Evolutionary conservation across 2,888 invertebrate genomes (phyloP).

Genomic region (Homarus gammarus): DNA sequence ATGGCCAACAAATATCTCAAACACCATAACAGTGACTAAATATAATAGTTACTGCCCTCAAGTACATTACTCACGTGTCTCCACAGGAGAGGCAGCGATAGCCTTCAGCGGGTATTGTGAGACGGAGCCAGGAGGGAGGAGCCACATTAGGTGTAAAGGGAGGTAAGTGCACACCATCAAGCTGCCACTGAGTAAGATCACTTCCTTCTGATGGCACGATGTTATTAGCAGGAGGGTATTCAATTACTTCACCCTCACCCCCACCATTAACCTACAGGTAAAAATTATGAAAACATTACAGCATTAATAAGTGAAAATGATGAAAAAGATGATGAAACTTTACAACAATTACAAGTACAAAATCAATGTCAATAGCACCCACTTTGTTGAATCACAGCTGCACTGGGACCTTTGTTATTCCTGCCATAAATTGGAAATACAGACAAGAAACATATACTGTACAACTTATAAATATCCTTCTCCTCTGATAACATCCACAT

Average conservation of each 20-base stretch:
- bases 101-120: constrained; percentile 74
- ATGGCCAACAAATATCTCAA: too few relatives aligned
- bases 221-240: constrained; percentile 71
- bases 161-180: constrained; percentile 68
- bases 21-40: too few relatives aligned
- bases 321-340: too few relatives aligned
- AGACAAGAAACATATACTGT: too few relatives aligned
- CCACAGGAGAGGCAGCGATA: constrained; percentile 74
- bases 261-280: constrained; percentile 52
- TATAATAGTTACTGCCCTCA: too few relatives aligned
- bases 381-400: too few relatives aligned
- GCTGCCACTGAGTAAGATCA: constrained; percentile 74
- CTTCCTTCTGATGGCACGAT: constrained; percentile 54
- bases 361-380: too few relatives aligned
- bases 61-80: constrained; percentile 70
- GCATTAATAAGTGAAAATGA: not conserved
- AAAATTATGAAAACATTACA: not conserved
- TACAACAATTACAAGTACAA: too few relatives aligned
- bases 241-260: constrained; percentile 55
- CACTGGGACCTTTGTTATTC: too few relatives aligned
- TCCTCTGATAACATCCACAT: too few relatives aligned
- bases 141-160: constrained; percentile 67
- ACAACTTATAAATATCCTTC: too few relatives aligned
- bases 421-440: too few relatives aligned
- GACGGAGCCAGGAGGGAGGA: constrained; percentile 72